These are phyloP conservation scores for Phytoseiulus persimilis DNA, from an alignment of 2,888 invertebrate genomes.

Conservation along the genomic window DNA sequence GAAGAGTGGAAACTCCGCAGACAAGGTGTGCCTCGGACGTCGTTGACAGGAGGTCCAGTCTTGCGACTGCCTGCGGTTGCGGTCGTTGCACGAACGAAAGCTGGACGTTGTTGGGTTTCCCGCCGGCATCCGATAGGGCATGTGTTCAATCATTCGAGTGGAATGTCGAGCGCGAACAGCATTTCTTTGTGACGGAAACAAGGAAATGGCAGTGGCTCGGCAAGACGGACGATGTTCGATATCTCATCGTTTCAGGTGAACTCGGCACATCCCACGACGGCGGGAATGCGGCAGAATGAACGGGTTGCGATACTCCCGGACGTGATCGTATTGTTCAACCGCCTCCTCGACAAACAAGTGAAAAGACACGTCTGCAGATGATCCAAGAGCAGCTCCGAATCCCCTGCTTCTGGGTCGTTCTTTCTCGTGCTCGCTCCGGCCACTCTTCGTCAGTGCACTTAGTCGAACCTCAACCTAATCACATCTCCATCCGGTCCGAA, in stretches of 20 bases:
- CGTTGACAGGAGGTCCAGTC: background rate
- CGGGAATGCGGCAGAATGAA: background rate
- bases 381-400: background rate
- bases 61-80: background rate
- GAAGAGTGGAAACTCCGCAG: background rate
- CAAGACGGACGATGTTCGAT: background rate
- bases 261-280: background rate
- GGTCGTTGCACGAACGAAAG: background rate
- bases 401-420: background rate
- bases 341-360: background rate
- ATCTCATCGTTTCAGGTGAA: background rate
- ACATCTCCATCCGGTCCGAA: too few relatives aligned
- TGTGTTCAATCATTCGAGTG: background rate
- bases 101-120: background rate
- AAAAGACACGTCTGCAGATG: background rate
- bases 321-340: background rate
- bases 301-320: background rate
- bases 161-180: background rate
- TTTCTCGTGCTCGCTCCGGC: background rate
- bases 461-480: too few relatives aligned
- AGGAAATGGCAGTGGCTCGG: background rate
- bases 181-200: background rate
- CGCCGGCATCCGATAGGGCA: background rate
- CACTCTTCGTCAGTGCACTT: background rate
- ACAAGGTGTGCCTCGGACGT: background rate